Conservation (phyloP, 2,888 invertebrate species). For the Epistrophella euchroma region DNA sequence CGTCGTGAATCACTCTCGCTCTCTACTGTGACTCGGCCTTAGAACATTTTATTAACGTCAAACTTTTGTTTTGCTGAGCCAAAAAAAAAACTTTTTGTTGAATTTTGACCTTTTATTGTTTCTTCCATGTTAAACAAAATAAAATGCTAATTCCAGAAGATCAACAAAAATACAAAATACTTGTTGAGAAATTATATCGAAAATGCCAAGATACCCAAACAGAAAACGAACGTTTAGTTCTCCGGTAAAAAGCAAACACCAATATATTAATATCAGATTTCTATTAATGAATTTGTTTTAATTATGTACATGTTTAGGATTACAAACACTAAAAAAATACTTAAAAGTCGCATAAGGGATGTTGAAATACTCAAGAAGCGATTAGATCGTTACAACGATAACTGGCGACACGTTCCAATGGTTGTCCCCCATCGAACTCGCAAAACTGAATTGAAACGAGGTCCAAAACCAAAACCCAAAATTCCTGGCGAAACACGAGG, state of each 20-base stretch:
- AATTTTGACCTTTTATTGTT: background rate
- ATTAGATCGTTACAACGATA: slow-evolving; percentile 82
- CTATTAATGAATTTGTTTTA: background rate
- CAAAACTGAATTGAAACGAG: slow-evolving; percentile 82
- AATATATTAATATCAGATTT: background rate
- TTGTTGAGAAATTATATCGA: slow-evolving; percentile 80
- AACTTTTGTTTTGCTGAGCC: background rate
- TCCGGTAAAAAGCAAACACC: slow-evolving; percentile 78
- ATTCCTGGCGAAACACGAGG: slow-evolving; percentile 66
- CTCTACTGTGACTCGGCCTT: background rate
- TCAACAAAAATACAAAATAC: slow-evolving; percentile 79
- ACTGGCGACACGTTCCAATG: slow-evolving; percentile 82
- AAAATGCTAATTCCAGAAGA: slow-evolving; percentile 80
- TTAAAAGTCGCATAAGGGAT: slow-evolving; percentile 80
- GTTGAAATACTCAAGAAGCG: slow-evolving; percentile 81
- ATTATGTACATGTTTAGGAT: slow-evolving; percentile 77
- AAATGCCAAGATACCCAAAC: slow-evolving; percentile 82
- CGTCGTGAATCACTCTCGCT: background rate
- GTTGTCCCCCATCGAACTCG: slow-evolving; percentile 81
- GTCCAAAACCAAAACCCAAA: slow-evolving; percentile 81
- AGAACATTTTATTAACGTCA: background rate
- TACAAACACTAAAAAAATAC: slow-evolving; percentile 81
- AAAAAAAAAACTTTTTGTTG: background rate
- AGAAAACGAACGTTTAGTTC: slow-evolving; percentile 82
- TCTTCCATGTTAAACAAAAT: slow-evolving; percentile 1